Evolutionary conservation across 1,140 invertebrate genomes (phyloP), one percentile per base, ranked within the genome.

Genomic region (Schlechtendalia chinensis): DNA sequence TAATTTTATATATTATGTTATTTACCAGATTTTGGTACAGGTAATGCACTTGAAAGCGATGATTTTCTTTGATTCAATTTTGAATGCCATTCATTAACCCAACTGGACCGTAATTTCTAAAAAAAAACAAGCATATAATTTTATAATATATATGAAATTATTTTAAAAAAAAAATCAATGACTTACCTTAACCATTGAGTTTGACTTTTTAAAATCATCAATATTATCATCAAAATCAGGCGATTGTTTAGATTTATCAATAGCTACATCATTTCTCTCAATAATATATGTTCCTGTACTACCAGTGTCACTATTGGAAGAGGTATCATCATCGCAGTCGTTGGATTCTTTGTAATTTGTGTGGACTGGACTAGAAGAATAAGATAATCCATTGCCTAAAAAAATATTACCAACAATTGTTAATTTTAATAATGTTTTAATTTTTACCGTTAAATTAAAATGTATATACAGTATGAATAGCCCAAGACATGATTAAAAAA

Each of bases 31-130:
- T 79, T 79, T 12, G n/a, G 24, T 29, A 50, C 1, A 63, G 54
- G 29, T 12, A 59, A 45, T 75, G 27, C 58, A 17, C 8, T 61
- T 19, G 58, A 29, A 47, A 24, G 17, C 27, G 22, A 19, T 29
- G 56, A 19, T 61, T 79, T 59, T 1, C 61, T 79, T 79, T 79
- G 75, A 29, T 61, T 79, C 24, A 79, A 47, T 79, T 79, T 79
- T 61, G 75, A 79, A 79, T 79, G 75, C 75, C 75, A 79, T 63
- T 79, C 75, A 29, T 61, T 79, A 3, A 79, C 75, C 75, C 75
- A 79, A 47, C 75, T 79, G 22, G 75, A 79, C 16, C 75, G 58
- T 63, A 79, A 27, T 79, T 79, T 79, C 75, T 79, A 79, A 50
- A 63, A 0, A 77, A 4, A n/a, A n/a, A n/a, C n/a, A n/a, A n/a